A percentile compares a stretch with the other conserved stretches of the same genome.
These are phyloP conservation scores for Xiphias gladius DNA, from an alignment of 2,113 vertebrate genomes.

Conservation along the genomic window DNA sequence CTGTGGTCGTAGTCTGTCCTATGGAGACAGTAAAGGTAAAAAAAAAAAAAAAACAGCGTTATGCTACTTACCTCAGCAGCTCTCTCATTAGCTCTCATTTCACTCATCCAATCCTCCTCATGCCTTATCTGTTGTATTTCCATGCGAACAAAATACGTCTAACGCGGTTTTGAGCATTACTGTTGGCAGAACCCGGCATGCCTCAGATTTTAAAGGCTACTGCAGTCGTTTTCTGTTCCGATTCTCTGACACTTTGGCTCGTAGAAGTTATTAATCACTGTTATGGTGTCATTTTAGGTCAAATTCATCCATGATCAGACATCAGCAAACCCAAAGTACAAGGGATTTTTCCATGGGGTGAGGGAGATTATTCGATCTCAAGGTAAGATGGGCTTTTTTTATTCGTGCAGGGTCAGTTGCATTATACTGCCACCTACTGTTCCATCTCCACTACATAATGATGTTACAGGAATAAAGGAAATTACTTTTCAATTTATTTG, in stretches of 20 bases:
- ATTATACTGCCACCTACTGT: conserved; percentile 48
- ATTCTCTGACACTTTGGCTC: neutral
- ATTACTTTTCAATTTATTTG: neutral
- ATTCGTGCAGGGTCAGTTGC: neutral
- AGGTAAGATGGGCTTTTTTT: conserved; percentile 78
- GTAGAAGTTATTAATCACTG: neutral
- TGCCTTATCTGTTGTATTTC: neutral
- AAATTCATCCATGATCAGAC: conserved; percentile 98
- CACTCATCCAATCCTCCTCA: too few species aligned
- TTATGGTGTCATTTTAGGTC: conserved; percentile 82
- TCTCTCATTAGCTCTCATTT: too few species aligned
- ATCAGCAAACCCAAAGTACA: conserved; percentile 93
- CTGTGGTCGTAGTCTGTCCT: conserved; percentile 93
- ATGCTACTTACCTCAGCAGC: too few species aligned
- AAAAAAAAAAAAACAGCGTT: too few species aligned
- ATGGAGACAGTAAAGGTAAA: conserved; percentile 98
- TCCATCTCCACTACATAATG: neutral
- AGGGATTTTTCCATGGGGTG: conserved; percentile 95
- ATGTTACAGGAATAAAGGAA: neutral
- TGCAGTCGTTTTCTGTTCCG: too few species aligned
- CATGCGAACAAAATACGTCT: neutral
- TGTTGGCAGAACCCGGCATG: too few species aligned
- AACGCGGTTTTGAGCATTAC: too few species aligned
- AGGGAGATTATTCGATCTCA: conserved; percentile 91
- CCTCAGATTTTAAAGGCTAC: fast-evolving